phyloP scores from a whole-genome alignment of 30 jellyfish, hydroid and myxozoan species.

The Cassiopea andromeda region DNA sequence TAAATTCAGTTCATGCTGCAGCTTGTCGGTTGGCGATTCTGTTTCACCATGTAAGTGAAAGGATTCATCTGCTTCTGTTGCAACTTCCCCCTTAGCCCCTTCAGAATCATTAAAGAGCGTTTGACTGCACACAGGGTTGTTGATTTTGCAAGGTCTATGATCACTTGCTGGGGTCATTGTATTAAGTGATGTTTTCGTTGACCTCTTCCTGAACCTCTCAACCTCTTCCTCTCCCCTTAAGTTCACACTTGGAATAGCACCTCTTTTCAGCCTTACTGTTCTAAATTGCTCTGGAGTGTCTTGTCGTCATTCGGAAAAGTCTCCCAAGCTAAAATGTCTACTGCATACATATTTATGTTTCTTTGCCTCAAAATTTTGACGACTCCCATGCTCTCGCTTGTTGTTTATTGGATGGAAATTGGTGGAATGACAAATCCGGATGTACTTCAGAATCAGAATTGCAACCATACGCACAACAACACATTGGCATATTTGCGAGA shows the following conservation, averaged over 20 bases:
- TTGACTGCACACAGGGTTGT: background rate
- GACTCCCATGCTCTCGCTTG: background rate
- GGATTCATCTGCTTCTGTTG: too few relatives aligned
- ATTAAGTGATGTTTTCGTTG: constrained; percentile 3
- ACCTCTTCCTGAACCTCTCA: constrained; percentile 6
- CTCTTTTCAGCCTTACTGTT: constrained; percentile 5
- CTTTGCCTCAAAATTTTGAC: constrained; percentile 16
- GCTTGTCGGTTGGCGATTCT: too few relatives aligned
- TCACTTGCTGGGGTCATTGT: background rate
- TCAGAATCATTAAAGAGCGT: background rate
- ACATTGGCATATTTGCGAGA: too few relatives aligned
- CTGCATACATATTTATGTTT: constrained; percentile 10
- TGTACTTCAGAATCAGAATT: too few relatives aligned
- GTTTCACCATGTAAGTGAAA: too few relatives aligned
- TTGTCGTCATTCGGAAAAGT: background rate
- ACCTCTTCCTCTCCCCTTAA: constrained; percentile 13
- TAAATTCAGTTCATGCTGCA: too few relatives aligned
- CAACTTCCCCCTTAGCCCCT: background rate
- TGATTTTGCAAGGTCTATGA: background rate
- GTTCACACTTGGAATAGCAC: constrained; percentile 12
- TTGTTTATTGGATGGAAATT: too few relatives aligned
- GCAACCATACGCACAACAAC: too few relatives aligned
- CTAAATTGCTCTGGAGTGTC: constrained; percentile 26
- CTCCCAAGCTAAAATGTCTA: constrained; percentile 1
- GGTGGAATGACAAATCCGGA: too few relatives aligned